Evolutionary conservation across 2,888 invertebrate genomes (phyloP), one percentile per base, ranked within the genome.

Genomic region (Aphidius colemani): DNA sequence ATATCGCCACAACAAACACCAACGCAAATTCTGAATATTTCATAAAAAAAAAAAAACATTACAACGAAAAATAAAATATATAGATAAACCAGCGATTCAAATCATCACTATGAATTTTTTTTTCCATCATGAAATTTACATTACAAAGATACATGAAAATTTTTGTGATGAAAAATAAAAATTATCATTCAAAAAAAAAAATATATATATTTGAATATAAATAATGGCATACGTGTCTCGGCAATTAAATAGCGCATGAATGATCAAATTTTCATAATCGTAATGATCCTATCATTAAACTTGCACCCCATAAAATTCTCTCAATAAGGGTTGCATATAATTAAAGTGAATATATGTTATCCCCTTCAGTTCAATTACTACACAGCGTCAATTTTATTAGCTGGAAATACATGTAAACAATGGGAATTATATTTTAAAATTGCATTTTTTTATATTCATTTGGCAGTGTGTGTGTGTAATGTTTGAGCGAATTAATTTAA

Each of bases 201-300:
- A 46, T n/a, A 40, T 11, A 41, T 5, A 30, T 30, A 30, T 30
- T 30, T 30, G 30, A 30, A 30, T 30, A 30, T 5, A 5, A 30
- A 30, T 30, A 5, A 30, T 30, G 30, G 30, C 3, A 30, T 30
- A 30, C 30, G 30, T 30, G 30, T 30, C 30, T 30, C 30, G 30
- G 30, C 30, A 30, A 30, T 30, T 30, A 30, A 30, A 53, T 10
- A 53, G 53, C 45, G 39, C 41, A 41, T 53, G 56, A 59, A 53
- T 44, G 56, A 55, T 48, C 63, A 60, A 48, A 64, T 64, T 64
- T 64, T 60, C 50, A 64, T 64, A 64, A 64, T 59, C 64, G 56
- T 18, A 64, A 64, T 64, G 55, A 59, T 48, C 53, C 5, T 5
- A 30, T 30, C 30, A 30, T 30, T 46, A 8, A 50, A 49, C 8